Conservation (phyloP, 53 echinoderm and acorn worm species). For the Temnopleurus reevesii region DNA sequence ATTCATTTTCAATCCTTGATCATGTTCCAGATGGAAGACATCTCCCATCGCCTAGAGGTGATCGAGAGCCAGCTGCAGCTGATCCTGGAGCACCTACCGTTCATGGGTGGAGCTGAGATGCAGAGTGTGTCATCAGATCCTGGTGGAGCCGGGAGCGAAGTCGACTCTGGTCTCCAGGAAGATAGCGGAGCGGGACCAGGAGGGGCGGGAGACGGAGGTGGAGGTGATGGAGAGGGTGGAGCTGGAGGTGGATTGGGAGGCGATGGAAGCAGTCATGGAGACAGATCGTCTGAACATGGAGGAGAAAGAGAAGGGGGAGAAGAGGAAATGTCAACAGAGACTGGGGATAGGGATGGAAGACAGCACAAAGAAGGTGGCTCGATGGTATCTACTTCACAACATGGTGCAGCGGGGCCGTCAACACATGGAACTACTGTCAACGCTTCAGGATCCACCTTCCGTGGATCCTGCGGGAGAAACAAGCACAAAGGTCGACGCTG, state of each 20-base stretch:
- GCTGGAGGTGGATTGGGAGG: not conserved
- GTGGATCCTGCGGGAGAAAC: not conserved
- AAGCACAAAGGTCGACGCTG: not conserved
- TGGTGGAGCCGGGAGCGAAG: slow-evolving; percentile 47
- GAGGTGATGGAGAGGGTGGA: not conserved
- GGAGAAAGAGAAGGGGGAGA: not conserved
- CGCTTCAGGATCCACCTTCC: no score
- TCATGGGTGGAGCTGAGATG: slow-evolving; percentile 52
- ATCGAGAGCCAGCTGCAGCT: slow-evolving; percentile 74
- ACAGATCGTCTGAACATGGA: not conserved
- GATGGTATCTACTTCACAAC: not conserved
- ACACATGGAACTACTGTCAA: no score
- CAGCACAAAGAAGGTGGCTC: not conserved
- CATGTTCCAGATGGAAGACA: slow-evolving; percentile 66
- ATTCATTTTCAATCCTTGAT: no score
- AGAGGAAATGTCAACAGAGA: not conserved
- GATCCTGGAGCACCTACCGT: slow-evolving; percentile 65
- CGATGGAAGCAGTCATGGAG: not conserved
- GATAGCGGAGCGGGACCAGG: slow-evolving; percentile 37
- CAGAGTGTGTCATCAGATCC: slow-evolving; percentile 52
- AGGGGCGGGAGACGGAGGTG: slow-evolving; percentile 9
- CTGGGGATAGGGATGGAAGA: not conserved
- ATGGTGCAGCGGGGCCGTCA: not conserved
- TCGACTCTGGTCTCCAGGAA: slow-evolving; percentile 58
- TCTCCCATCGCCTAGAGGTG: slow-evolving; percentile 67